Base-by-base conservation (phyloP, 2,113 vertebrate genomes). In the Zosterops pallidus region DNA sequence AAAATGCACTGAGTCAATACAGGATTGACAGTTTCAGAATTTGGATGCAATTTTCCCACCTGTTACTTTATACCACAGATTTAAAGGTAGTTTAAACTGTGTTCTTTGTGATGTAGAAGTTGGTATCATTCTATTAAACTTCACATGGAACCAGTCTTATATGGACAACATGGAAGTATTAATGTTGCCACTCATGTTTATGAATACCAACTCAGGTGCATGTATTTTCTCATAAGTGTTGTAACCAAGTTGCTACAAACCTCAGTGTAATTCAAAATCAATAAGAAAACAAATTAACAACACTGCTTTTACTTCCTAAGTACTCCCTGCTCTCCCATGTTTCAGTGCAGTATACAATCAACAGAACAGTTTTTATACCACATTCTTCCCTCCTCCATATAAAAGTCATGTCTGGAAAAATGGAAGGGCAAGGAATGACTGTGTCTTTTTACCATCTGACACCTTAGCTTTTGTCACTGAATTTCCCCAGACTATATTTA, bases 281-380 rank as follows among this genome's bases (percentile, higher is more conserved):
- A 28, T 56, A 41, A 42, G 1, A 0, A 39, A 50, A 42, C 49
- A 22, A 18, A 18, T 7, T 0, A 67, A 42, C 26, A 37, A 14
- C 21, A 24, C 22, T 50, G 12, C 23, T 86, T n/a, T 46, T 69
- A 10, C 9, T 52, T 85, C 26, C 31, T 62, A 71, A 71, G 49
- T 22, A 25, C 26, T 69, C 16, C 39, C 20, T 20, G 26, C 11
- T 39, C 16, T 69, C 25, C 44, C 31, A 49, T 29, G 17, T 59
- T 39, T 18, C 28, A 20, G 9, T 18, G 15, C 56, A 70, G 8
- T 11, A 22, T 11, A 23, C 7, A 39, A 50, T 35, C 24, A 60
- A 28, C 11, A 70, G 39, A 50, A 41, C 5, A 12, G 11, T 44
- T 12, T 18, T 56, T 55, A 46, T 2, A 33, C 9, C 12, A 28